Base-by-base conservation (phyloP, 2,113 vertebrate species). In the Aleadryas rufinucha region DNA sequence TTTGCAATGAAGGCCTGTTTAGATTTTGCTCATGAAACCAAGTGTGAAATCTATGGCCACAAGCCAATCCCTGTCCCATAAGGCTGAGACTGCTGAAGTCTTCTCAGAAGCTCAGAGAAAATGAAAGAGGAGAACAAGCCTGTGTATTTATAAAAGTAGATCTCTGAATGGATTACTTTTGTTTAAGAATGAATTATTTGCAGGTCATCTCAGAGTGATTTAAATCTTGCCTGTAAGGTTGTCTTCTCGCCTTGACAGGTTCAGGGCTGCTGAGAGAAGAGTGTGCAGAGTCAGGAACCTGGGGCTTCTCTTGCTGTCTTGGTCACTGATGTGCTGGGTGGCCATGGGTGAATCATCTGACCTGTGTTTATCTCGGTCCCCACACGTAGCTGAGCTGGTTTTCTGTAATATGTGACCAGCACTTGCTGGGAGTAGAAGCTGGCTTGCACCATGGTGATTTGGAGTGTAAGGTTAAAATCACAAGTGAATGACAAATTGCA, bases 11-110 rank as follows among this genome's bases (percentile, higher is more conserved):
- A 70, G 78, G 47, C 87, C 78, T 94, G 57, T 92, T 96, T 89
- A 86, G 91, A 72, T 90, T 96, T 97, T 95, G 70, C 81, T 88
- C 39, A 18, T 69, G 61, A 87, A 90, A 93, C 83, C 65, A 75
- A 88, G 64, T 94, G 75, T 84, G 79, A 95, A 95, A 91, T 94
- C 75, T 50, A 15, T 89, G 94, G 79, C 68, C 82, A 85, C 35
- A 59, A 95, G 83, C 80, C 93, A 86, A 4, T 78, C 85, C 37
- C 53, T 84, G 81, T 84, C 88, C 71, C 47, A 63, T 61, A 57
- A 60, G 90, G 84, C 72, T 63, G 60, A 75, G 86, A 39, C 60
- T 61, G 24, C 70, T 75, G 15, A 90, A 90, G 44, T 41, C 82
- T 82, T 50, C 83, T 87, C n/a, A 35, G 82, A 83, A 92, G 45